Conservation (phyloP, 2,888 invertebrate species). For the Steromphala cineraria region DNA sequence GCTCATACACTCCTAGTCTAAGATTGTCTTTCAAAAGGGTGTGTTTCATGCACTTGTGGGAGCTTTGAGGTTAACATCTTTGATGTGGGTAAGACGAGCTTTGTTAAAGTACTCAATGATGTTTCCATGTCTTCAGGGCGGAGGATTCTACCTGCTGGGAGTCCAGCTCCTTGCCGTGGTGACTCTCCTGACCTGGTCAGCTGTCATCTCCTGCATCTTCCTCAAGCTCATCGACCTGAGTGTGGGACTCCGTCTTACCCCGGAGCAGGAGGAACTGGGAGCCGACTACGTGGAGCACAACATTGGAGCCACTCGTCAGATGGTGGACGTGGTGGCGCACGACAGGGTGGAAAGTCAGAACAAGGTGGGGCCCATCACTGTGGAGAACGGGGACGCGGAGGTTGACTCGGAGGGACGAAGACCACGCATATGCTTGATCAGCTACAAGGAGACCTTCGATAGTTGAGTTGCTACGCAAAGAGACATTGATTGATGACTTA, state of each 20-base stretch:
- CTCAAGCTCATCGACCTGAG: conserved; percentile 75
- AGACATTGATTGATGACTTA: too few relatives aligned
- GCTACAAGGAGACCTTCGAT: background rate
- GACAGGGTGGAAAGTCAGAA: background rate
- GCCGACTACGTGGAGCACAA: conserved; percentile 91
- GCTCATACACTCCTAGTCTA: too few relatives aligned
- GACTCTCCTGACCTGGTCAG: conserved; percentile 85
- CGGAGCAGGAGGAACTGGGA: conserved; percentile 87
- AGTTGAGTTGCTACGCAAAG: too few relatives aligned
- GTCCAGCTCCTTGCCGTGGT: conserved; percentile 85
- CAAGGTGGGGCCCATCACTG: background rate
- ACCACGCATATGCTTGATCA: background rate
- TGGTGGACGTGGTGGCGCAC: background rate
- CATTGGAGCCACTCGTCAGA: conserved; percentile 30
- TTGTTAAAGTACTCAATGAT: too few relatives aligned
- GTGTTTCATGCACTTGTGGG: background rate
- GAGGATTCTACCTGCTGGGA: conserved; percentile 90
- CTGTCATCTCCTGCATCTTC: conserved; percentile 82
- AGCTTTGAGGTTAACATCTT: too few relatives aligned
- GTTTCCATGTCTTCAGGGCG: conserved; percentile 76
- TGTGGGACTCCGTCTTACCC: conserved; percentile 84
- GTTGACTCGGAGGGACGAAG: background rate
- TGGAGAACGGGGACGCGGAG: background rate
- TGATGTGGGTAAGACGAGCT: too few relatives aligned
- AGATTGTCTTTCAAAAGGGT: background rate